Conservation (phyloP, 2,113 vertebrate species). For the Cyanoramphus novaezelandiae region DNA sequence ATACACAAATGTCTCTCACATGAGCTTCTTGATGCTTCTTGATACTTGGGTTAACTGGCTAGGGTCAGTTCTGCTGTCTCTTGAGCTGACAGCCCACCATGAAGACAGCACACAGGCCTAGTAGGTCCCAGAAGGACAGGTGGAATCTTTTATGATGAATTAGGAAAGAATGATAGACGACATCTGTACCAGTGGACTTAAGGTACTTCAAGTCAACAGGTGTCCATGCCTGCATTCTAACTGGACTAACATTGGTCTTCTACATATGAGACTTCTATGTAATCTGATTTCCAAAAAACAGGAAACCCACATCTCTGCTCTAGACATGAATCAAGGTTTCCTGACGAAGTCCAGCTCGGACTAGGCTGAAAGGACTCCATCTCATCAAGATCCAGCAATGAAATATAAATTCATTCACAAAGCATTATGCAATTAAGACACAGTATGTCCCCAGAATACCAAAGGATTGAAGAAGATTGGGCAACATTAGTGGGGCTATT, state of each 20-base stretch:
- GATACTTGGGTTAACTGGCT: neutral
- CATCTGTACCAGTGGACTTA: neutral
- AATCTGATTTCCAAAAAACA: neutral
- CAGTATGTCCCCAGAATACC: neutral
- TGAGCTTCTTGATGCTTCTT: neutral
- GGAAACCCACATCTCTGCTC: neutral
- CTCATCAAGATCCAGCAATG: neutral
- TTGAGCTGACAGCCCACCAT: neutral
- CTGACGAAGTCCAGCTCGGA: neutral
- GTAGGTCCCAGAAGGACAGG: neutral
- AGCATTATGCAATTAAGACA: neutral
- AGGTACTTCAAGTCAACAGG: neutral
- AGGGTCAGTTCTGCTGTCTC: neutral
- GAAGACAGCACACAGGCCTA: neutral
- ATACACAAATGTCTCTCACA: neutral
- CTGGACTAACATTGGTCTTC: neutral
- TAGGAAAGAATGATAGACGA: neutral
- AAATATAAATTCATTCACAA: neutral
- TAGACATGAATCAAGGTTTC: neutral
- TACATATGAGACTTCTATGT: neutral
- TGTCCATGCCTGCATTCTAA: neutral
- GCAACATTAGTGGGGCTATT: neutral
- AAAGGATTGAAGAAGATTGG: neutral
- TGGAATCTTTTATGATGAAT: neutral
- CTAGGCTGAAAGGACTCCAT: neutral